phyloP scores from a whole-genome alignment of 1,140 invertebrate species.

The Eurosta solidaginis region DNA sequence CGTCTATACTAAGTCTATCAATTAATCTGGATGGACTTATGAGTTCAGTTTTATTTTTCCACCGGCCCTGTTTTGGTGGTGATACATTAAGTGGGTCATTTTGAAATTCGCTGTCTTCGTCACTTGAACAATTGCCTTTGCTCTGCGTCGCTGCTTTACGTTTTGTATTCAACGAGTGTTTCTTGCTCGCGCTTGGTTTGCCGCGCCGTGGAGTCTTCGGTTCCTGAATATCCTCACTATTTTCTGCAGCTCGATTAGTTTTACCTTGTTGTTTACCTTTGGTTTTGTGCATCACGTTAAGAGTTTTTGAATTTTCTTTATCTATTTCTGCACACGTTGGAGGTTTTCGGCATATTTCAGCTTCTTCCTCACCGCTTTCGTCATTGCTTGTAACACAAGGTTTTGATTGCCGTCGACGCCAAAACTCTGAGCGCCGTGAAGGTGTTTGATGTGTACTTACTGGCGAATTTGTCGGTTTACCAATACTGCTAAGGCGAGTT shows the following conservation, averaged over 20 bases:
- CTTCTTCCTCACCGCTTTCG: conserved; percentile 48
- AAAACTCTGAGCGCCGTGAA: conserved; percentile 47
- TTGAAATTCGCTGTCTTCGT: conserved; percentile 25
- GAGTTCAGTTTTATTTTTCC: conserved; percentile 38
- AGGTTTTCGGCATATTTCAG: conserved; percentile 36
- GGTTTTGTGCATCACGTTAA: conserved; percentile 47
- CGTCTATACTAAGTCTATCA: conserved; percentile 55
- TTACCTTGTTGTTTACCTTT: neutral
- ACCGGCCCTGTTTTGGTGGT: conserved; percentile 47
- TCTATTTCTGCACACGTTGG: conserved; percentile 37
- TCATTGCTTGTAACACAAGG: conserved; percentile 39
- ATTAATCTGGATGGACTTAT: conserved; percentile 52
- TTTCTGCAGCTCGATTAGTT: neutral
- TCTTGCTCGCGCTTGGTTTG: conserved; percentile 35
- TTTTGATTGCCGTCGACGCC: conserved; percentile 46
- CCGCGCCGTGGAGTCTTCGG: conserved; percentile 54
- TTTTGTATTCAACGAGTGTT: neutral
- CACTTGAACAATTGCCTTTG: neutral
- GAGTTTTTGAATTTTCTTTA: conserved; percentile 54
- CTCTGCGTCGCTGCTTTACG: conserved; percentile 16
- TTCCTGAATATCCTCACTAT: neutral
- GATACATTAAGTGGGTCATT: conserved; percentile 38
- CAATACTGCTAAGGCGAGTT: conserved; percentile 51
- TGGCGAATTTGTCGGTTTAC: conserved; percentile 39
- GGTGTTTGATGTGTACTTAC: neutral